Evolutionary conservation across 2,888 invertebrate species (phyloP), one percentile per base, ranked within the genome.

Genomic region (Saturnia pavonia): DNA sequence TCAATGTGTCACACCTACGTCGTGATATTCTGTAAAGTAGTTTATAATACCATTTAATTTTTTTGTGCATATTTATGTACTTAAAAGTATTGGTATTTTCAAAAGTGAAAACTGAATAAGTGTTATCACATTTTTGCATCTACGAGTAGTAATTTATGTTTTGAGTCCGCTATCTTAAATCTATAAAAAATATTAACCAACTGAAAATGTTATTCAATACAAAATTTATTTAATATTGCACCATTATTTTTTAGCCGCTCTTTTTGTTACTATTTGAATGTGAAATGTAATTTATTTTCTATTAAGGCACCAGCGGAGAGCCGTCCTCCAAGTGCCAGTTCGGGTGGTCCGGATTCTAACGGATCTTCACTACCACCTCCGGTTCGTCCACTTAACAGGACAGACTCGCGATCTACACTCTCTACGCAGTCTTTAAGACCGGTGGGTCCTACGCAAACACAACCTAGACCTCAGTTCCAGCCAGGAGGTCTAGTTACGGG

Each of bases 391-490:
- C 83, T 93, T 43, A 88, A 80, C 70, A 86, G 92, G 81, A 83
- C 80, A 71, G 94, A 93, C 76, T 93, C 94, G 27, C 86, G 93
- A 43, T 88, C 92, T 63, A 77, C 87, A n/a, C 85, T 94, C 67
- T 82, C 88, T 70, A 86, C 85, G 57, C 90, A 87, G 76, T 76
- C 82, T 7, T 82, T 80, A n/a, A 87, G 92, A 73, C 88, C 90
- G 57, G 85, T 77, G 68, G 85, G 79, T 43, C 83, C 85, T 67
- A 85, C 84, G 14, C 89, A 85, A 71, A 73, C 74, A 57, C 91
- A 88, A 76, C 81, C 81, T 57, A 83, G 92, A 74, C 93, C 93
- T 43, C 92, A 90, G 75, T 92, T 94, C 73, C 92, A 92, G 82
- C 88, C 93, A 45, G 94, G 94, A 74, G 94, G 92, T 66, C 88